phyloP scores from a whole-genome alignment of 2,113 vertebrate species.

The Kryptolebias marmoratus region DNA sequence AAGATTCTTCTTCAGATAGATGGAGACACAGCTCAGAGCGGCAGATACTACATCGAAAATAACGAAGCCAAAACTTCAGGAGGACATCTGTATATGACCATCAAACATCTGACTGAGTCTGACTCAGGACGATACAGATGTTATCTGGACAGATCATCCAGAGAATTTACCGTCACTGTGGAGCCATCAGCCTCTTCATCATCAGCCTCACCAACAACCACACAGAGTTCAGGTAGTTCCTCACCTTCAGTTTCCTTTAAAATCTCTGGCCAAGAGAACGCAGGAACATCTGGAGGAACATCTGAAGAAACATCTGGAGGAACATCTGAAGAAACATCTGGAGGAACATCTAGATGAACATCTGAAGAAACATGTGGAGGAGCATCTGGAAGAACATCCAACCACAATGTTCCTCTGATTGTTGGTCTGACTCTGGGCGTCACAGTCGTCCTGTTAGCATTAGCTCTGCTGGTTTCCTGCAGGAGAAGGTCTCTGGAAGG shows the following conservation, averaged over 20 bases:
- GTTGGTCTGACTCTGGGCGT: neutral
- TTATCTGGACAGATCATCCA: rapidly evolving
- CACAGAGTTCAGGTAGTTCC: neutral
- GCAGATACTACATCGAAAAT: neutral
- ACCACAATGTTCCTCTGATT: neutral
- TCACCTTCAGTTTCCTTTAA: neutral
- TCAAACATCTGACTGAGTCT: slow-evolving; percentile 2
- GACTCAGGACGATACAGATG: neutral
- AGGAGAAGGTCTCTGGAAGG: neutral
- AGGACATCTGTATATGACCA: neutral
- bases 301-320: no score
- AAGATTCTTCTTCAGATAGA: neutral
- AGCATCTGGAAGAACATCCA: no score
- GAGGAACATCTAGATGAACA: no score
- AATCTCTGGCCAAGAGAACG: no score
- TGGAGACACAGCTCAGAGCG: neutral
- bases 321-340: no score
- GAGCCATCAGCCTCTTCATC: neutral
- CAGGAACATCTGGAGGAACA: neutral
- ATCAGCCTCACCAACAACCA: neutral
- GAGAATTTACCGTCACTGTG: rapidly evolving
- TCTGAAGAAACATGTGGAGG: neutral
- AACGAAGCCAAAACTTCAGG: neutral
- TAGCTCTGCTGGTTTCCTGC: slow-evolving; percentile 17
- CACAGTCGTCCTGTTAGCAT: neutral